Evolutionary conservation across 2,888 invertebrate species (phyloP), one percentile per base, ranked within the genome.

Genomic region (Holacanthella duospinosa): DNA sequence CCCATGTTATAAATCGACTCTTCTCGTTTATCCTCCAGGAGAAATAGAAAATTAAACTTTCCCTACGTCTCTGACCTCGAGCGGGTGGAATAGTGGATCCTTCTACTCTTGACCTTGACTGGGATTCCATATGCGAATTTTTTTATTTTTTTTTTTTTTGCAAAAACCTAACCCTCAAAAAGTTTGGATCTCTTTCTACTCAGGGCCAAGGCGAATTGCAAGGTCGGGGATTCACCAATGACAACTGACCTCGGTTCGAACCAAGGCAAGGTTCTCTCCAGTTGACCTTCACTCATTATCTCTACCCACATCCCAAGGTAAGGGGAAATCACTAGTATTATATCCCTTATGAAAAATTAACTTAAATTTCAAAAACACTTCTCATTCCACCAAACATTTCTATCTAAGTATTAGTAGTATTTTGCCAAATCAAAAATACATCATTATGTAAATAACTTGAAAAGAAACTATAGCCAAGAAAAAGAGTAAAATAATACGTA

Each of bases 11-110:
- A 36, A 16, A 36, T 36, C 36, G 36, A 36, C 36, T 36, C 36
- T 36, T 21, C 48, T 48, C 48, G 19, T 48, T 4, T 21, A 4
- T 48, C 9, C 36, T 36, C 36, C 36, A 36, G 36, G 36, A 36
- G 16, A 36, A 36, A 36, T 12, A 12, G 36, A 36, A 21, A 21
- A 48, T 48, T 48, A 21, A 48, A 48, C 48, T 48, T 48, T 48
- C 48, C 48, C 48, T 16, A 21, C 48, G 48, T 48, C 48, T 48
- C 48, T 48, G 48, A 48, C 48, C 48, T 48, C 48, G 48, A 48
- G 48, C 6, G 48, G 48, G 21, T 9, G 21, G 48, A 36, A 16
- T 36, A 9, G 12, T 48, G 48, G 21, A 48, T 48, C 48, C 19
- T n/a, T n/a, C n/a, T n/a, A n/a, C n/a, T n/a, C 19, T 21, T 48